Percentiles rank a stretch among this genome's conserved stretches.
Evolutionary conservation across 2,797 vertebrate species (phyloP).

Genomic region (Meriones psammophilus): DNA sequence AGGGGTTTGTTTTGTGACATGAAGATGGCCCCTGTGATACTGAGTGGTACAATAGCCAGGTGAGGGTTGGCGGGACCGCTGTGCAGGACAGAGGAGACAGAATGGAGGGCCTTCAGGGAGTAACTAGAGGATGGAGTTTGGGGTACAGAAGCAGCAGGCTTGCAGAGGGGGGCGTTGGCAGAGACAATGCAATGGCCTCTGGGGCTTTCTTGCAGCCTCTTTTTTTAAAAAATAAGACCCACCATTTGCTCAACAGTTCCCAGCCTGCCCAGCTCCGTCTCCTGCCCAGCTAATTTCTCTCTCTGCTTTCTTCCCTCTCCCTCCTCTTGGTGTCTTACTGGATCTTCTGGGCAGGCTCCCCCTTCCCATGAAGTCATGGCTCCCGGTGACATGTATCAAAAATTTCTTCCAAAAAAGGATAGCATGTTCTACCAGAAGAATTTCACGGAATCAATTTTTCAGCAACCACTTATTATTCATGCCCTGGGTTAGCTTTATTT

Average conservation of each 20-base stretch:
- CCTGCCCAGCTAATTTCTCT: background rate
- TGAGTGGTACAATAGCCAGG: background rate
- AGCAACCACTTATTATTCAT: background rate
- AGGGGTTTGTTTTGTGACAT: too few relatives aligned
- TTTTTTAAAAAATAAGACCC: too few relatives aligned
- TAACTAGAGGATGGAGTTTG: background rate
- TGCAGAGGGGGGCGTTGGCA: background rate
- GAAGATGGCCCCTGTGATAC: background rate
- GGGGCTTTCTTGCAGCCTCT: background rate
- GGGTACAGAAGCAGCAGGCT: background rate
- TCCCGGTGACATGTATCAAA: constrained; percentile 9
- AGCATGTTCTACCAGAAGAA: background rate
- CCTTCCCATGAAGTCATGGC: background rate
- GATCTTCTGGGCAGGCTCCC: background rate
- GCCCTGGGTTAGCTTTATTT: constrained; percentile 50
- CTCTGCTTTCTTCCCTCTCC: rapidly evolving
- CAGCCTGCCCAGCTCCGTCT: background rate
- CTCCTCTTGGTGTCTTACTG: background rate
- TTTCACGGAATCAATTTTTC: background rate
- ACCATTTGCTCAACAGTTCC: background rate
- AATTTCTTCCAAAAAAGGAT: constrained; percentile 39
- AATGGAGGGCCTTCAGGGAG: background rate
- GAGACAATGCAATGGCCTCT: background rate
- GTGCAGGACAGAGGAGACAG: background rate
- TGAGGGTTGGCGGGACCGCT: background rate